These are phyloP conservation scores for Panthera uncia DNA, from an alignment of 2,113 vertebrate species.

Conservation along the genomic window DNA sequence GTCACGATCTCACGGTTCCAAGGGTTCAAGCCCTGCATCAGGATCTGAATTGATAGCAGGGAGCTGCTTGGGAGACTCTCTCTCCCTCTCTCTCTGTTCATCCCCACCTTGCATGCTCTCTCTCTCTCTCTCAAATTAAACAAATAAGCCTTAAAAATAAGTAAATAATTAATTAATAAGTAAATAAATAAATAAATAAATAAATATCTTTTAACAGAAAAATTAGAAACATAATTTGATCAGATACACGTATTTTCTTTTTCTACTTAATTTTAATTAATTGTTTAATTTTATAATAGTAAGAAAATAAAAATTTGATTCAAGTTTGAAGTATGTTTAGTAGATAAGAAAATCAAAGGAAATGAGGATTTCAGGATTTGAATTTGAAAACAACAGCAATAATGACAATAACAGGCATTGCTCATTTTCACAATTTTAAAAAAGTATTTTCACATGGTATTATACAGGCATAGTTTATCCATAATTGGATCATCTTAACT, in stretches of 20 bases:
- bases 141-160: no score
- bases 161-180: no score
- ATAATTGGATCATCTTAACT: background rate
- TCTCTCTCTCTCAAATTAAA: no score
- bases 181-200: no score
- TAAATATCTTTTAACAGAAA: background rate
- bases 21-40: no score
- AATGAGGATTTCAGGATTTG: background rate
- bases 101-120: no score
- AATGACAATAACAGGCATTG: background rate
- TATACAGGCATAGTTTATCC: background rate
- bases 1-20: no score
- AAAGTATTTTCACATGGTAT: background rate
- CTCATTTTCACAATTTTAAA: background rate
- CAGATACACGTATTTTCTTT: background rate
- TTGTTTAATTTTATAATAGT: background rate
- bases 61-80: no score
- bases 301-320: background rate
- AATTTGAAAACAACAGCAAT: background rate
- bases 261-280: background rate
- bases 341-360: background rate
- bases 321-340: background rate
- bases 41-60: no score
- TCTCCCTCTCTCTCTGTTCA: no score
- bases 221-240: background rate